Evolutionary conservation across 1,140 invertebrate species (phyloP), one percentile per base, ranked within the genome.

Genomic region (Drosophila hydei): DNA sequence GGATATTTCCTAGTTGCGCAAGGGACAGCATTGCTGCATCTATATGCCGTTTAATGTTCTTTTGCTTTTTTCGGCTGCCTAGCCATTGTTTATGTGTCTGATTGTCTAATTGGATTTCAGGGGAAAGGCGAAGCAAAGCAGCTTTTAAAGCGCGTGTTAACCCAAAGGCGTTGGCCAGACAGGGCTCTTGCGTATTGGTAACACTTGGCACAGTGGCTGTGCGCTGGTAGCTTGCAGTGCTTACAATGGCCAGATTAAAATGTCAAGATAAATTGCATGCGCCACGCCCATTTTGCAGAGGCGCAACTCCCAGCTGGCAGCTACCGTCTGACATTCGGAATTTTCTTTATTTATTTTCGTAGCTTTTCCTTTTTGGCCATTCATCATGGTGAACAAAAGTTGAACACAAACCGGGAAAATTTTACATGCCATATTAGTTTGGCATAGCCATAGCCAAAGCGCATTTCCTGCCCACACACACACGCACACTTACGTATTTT

Each of bases 41-140:
- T 16, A 7, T 54, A 38, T 18, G 38, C n/a, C 19, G 14, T 54
- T 54, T 21, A 23, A 21, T 54, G 33, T 21, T n/a, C n/a, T 16
- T 55, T 30, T 48, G 19, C 21, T 14, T 79, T 55, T 64, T 64
- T 78, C 38, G 60, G 58, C 42, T 60, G 21, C 4, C 7, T 27
- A n/a, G n/a, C 23, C 70, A 65, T 77, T 81, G 78, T 81, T 77
- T 78, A 69, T 78, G 63, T 69, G 72, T 81, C 75, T 72, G 79
- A 75, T 79, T 75, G 70, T 75, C 67, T 72, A 83, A 83, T 83
- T 83, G 79, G 72, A 78, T 83, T 83, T 51, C 58, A 54, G 51
- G 47, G 19, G 48, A 21, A 59, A 45, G 48, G 19, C 52, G 33
- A 58, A 58, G 38, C 12, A 40, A 40, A 40, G 38, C 5, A 8